Percentiles rank a stretch among this genome's conserved stretches.
Evolutionary conservation across 1,140 invertebrate species (phyloP).

Genomic region (Solen grandis): DNA sequence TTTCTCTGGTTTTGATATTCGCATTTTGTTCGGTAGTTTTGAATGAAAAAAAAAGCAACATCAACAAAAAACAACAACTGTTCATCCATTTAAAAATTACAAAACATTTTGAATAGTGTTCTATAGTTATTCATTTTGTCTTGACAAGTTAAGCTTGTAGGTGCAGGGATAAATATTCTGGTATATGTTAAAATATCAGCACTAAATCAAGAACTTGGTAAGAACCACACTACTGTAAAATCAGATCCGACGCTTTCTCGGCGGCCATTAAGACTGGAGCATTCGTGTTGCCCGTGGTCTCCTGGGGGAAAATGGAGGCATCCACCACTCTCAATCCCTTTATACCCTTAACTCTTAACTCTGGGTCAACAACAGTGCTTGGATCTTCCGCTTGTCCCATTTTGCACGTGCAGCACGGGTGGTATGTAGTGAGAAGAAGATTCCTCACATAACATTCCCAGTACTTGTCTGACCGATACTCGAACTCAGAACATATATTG

Average conservation of each 20-base stretch:
- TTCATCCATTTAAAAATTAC: no score
- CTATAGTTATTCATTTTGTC: no score
- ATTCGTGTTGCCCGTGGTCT: slow-evolving; percentile 87
- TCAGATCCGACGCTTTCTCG: slow-evolving; percentile 91
- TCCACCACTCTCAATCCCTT: slow-evolving; percentile 64
- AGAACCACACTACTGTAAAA: slow-evolving; percentile 71
- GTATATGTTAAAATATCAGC: no score
- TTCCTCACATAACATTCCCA: slow-evolving; percentile 75
- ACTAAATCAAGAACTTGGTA: no score
- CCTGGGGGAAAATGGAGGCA: slow-evolving; percentile 66
- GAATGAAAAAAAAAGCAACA: no score
- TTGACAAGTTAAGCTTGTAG: no score
- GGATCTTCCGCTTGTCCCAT: slow-evolving; percentile 94
- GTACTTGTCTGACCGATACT: slow-evolving; percentile 70
- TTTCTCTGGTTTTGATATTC: no score
- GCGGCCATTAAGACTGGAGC: slow-evolving; percentile 91
- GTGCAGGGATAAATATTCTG: no score
- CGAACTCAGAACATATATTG: slow-evolving; percentile 38
- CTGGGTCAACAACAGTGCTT: slow-evolving; percentile 92
- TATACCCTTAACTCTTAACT: slow-evolving; percentile 79
- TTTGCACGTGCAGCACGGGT: slow-evolving; percentile 94
- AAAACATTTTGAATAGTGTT: no score
- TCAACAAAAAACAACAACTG: no score
- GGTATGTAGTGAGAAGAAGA: slow-evolving; percentile 86
- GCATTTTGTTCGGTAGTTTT: no score